Evolutionary conservation across 53 echinoderm and acorn worm genomes (phyloP).

Genomic region (Hippasteria phrygiana): DNA sequence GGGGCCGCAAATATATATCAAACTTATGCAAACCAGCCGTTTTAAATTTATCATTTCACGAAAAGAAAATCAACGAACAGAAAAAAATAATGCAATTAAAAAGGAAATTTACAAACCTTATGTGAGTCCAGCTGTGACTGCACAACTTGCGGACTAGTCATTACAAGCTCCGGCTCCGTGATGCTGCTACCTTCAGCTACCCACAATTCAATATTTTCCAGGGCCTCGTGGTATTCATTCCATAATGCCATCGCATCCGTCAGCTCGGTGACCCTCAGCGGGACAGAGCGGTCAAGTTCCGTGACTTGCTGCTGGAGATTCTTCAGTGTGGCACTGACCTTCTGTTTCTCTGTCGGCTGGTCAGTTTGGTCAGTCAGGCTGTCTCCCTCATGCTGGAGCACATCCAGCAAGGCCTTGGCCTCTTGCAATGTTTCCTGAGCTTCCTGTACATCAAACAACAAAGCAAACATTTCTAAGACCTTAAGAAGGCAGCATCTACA

Average conservation of each 20-base stretch:
- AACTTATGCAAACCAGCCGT: no score
- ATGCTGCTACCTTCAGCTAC: slow-evolving; percentile 69
- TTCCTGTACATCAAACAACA: slow-evolving; percentile 63
- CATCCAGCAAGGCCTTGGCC: slow-evolving; percentile 65
- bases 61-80: no score
- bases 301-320: slow-evolving; percentile 69
- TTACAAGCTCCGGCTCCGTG: slow-evolving; percentile 47
- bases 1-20: no score
- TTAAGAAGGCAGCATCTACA: no score
- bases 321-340: slow-evolving; percentile 54
- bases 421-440: slow-evolving; percentile 60
- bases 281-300: slow-evolving; percentile 48
- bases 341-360: slow-evolving; percentile 66
- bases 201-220: slow-evolving; percentile 76
- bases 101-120: slow-evolving; percentile 17
- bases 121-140: slow-evolving; percentile 73
- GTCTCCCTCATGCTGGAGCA: slow-evolving; percentile 75
- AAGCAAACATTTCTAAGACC: no score
- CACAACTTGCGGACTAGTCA: slow-evolving; percentile 66
- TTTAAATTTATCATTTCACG: no score
- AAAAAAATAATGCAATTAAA: no score
- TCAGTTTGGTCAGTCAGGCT: slow-evolving; percentile 77
- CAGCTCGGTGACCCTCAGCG: slow-evolving; percentile 69
- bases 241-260: slow-evolving; percentile 78
- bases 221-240: slow-evolving; percentile 77